Percentiles rank a stretch among this genome's conserved stretches.
Evolutionary conservation across 2,888 invertebrate species (phyloP).

Genomic region (Agonopterix heracliana): DNA sequence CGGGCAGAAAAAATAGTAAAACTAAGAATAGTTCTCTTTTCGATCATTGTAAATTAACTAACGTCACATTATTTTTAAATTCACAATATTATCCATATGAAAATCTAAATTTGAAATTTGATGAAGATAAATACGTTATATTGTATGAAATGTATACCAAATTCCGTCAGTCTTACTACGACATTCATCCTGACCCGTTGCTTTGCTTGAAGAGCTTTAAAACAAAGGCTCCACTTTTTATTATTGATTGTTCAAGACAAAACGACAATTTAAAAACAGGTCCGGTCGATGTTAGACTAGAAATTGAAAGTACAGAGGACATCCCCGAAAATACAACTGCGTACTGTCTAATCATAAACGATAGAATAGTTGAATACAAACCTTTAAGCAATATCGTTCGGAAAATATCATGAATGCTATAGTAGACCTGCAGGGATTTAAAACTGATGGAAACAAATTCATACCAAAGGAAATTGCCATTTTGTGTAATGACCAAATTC

Average conservation of each 20-base stretch:
- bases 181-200: constrained; percentile 9
- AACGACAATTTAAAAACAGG: background rate
- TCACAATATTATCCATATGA: constrained; percentile 9
- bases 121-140: background rate
- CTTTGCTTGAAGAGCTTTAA: constrained; percentile 15
- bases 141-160: constrained; percentile 1
- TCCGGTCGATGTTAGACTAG: too few relatives aligned
- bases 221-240: constrained; percentile 20
- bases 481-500: background rate
- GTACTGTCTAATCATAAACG: too few relatives aligned
- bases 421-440: background rate
- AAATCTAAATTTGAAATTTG: constrained; percentile 1
- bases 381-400: constrained; percentile 17
- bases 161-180: constrained; percentile 11
- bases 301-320: too few relatives aligned
- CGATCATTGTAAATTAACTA: constrained; percentile 2
- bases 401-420: constrained; percentile 13
- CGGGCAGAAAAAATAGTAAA: background rate
- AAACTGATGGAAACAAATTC: constrained; percentile 5
- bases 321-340: too few relatives aligned
- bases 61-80: constrained; percentile 8
- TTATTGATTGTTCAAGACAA: constrained; percentile 23
- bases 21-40: constrained; percentile 15
- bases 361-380: constrained; percentile 22
- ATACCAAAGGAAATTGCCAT: constrained; percentile 4